These are phyloP conservation scores for Apotomis capreana DNA, from an alignment of 2,888 invertebrate species.

Conservation along the genomic window DNA sequence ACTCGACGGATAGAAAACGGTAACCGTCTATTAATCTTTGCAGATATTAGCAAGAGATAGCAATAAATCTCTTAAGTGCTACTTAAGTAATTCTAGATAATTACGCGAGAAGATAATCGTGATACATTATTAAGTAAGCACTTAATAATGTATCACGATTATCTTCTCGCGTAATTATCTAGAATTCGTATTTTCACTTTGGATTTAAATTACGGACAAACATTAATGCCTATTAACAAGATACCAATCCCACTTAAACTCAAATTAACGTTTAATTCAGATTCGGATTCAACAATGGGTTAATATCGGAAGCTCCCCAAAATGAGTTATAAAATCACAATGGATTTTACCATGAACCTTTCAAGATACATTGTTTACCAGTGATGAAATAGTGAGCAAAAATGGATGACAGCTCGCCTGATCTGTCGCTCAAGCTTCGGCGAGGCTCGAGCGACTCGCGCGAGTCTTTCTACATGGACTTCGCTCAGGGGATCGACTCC, in stretches of 20 bases:
- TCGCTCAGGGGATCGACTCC: conserved; percentile 94
- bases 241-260: conserved; percentile 9
- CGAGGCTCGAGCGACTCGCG: conserved; percentile 93
- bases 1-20: conserved; percentile 12
- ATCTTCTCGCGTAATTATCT: neutral
- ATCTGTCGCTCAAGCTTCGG: conserved; percentile 92
- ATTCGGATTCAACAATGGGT: conserved; percentile 46
- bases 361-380: conserved; percentile 26
- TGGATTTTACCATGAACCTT: conserved; percentile 47
- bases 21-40: conserved; percentile 6
- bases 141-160: conserved; percentile 16
- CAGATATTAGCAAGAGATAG: neutral
- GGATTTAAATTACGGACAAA: neutral
- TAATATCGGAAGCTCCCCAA: conserved; percentile 46
- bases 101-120: neutral
- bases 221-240: conserved; percentile 21
- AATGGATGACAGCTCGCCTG: conserved; percentile 91
- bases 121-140: conserved; percentile 13
- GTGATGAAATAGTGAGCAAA: conserved; percentile 50
- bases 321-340: conserved; percentile 60
- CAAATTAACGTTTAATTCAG: conserved; percentile 27
- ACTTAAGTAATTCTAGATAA: neutral
- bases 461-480: conserved; percentile 95
- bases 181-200: conserved; percentile 1
- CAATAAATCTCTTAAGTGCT: conserved; percentile 9